These are phyloP conservation scores for Prolemur simus DNA, from an alignment of 2,113 vertebrate genomes.

Conservation along the genomic window DNA sequence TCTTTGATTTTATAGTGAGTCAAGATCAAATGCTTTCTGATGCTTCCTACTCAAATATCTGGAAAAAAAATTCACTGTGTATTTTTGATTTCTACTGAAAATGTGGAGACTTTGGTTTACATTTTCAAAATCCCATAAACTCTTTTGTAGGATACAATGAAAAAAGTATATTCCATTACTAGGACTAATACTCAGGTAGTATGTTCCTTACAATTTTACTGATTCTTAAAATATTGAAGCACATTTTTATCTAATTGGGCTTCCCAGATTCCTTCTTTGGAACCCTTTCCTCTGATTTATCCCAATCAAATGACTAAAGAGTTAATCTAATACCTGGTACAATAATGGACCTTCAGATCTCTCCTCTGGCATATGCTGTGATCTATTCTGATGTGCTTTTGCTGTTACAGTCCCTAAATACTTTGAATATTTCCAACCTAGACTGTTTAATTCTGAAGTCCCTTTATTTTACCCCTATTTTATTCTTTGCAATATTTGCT, in stretches of 20 bases:
- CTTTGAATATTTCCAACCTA: background rate
- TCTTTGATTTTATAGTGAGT: slow-evolving; percentile 45
- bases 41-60: background rate
- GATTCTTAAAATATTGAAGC: background rate
- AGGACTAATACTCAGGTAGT: background rate
- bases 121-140: background rate
- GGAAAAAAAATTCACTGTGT: background rate
- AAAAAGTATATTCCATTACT: background rate
- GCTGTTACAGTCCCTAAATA: background rate
- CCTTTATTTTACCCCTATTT: too few species aligned
- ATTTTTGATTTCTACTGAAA: background rate
- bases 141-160: background rate
- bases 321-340: background rate
- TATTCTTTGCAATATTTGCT: too few species aligned
- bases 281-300: background rate
- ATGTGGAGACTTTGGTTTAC: background rate
- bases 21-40: slow-evolving; percentile 49
- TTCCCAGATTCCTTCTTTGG: background rate
- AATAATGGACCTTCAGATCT: background rate
- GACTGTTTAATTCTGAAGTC: too few species aligned
- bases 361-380: background rate
- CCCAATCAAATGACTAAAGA: background rate
- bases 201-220: background rate
- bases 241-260: background rate
- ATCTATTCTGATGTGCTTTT: background rate